Evolutionary conservation across 2,888 invertebrate species (phyloP).

Genomic region (Torymus auratus): DNA sequence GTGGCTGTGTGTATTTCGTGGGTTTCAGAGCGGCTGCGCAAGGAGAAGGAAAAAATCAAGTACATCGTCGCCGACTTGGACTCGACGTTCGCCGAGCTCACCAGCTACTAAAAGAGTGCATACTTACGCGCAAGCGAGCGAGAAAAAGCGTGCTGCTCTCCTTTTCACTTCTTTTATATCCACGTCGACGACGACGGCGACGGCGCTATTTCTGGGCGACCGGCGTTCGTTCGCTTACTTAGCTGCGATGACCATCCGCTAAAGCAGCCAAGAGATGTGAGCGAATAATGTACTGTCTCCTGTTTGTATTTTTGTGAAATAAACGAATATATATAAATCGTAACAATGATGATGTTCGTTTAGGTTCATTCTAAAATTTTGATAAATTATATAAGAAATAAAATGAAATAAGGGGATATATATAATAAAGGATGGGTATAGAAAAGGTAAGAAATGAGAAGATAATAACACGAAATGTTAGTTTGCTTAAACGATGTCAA

Average conservation of each 20-base stretch:
- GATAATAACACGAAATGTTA: slow-evolving; percentile 17
- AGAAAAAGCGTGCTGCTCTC: background rate
- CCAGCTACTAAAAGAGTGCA: slow-evolving; percentile 80
- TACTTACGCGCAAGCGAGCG: background rate
- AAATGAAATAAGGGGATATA: too few species aligned
- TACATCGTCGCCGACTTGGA: slow-evolving; percentile 86
- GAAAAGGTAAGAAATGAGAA: background rate
- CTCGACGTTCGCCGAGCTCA: slow-evolving; percentile 85
- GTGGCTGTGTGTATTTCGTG: slow-evolving; percentile 35
- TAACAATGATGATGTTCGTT: slow-evolving; percentile 1
- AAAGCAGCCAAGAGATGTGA: too few species aligned
- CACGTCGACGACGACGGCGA: background rate
- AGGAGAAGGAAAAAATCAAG: slow-evolving; percentile 89
- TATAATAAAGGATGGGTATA: background rate
- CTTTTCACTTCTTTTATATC: slow-evolving; percentile 21
- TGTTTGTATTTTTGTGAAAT: slow-evolving; percentile 49
- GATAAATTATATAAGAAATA: too few species aligned
- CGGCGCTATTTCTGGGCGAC: slow-evolving; percentile 38
- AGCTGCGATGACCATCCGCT: too few species aligned
- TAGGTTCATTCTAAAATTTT: too few species aligned
- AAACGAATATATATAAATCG: slow-evolving; percentile 40
- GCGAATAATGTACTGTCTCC: background rate
- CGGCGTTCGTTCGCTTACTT: too few species aligned
- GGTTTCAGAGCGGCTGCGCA: slow-evolving; percentile 89
- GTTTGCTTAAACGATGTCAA: slow-evolving; percentile 69